Evolutionary conservation across 1,140 invertebrate species (phyloP).

Genomic region (Stegodyphus dumicola): DNA sequence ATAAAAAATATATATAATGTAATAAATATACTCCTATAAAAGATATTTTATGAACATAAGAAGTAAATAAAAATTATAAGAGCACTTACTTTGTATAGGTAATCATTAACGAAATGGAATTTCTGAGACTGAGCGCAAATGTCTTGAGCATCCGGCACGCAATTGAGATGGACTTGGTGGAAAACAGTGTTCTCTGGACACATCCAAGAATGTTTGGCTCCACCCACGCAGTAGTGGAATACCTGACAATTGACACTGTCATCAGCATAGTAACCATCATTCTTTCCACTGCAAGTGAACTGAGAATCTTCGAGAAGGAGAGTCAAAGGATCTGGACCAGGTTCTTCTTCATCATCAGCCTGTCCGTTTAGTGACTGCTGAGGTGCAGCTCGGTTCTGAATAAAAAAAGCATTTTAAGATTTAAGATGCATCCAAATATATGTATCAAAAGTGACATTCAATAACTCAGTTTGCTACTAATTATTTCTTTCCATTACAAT

Average conservation of each 20-base stretch:
- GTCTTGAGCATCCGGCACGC: conserved; percentile 90
- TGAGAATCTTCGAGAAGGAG: conserved; percentile 83
- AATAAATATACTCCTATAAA: not conserved
- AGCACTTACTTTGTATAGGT: conserved; percentile 84
- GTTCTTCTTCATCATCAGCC: conserved; percentile 77
- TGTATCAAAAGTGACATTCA: no score
- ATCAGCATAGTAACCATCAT: conserved; percentile 92
- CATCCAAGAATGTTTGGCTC: conserved; percentile 90
- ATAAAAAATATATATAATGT: not conserved
- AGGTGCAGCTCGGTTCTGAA: conserved; percentile 25
- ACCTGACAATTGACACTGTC: conserved; percentile 89
- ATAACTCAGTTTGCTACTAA: no score
- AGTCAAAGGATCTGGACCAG: conserved; percentile 85
- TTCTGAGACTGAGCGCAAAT: conserved; percentile 89
- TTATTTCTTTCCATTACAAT: no score
- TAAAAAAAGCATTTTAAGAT: not conserved
- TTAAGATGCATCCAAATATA: not conserved
- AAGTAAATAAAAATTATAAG: not conserved
- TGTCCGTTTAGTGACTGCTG: conserved; percentile 25
- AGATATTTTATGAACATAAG: not conserved
- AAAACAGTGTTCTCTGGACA: conserved; percentile 92
- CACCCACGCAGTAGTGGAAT: conserved; percentile 94
- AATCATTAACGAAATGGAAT: conserved; percentile 93
- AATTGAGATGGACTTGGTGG: conserved; percentile 91
- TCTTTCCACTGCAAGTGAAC: conserved; percentile 82